phyloP scores from a whole-genome alignment of 35 echinoderm and acorn worm genomes.

The Lytechinus variegatus region DNA sequence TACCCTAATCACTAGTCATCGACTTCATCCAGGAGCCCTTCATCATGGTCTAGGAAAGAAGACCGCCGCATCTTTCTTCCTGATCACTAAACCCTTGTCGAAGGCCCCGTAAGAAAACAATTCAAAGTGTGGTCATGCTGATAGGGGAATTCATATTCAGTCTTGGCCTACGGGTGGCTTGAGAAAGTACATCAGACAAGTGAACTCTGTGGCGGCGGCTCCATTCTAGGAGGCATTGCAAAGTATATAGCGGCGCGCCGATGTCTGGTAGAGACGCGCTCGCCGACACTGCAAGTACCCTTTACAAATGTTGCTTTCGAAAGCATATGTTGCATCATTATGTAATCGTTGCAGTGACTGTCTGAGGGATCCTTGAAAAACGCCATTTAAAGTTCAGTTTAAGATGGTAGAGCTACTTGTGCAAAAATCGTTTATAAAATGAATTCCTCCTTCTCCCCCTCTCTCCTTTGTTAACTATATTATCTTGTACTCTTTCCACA shows the following conservation, averaged over 20 bases:
- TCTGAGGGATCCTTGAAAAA: neutral
- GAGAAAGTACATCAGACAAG: neutral
- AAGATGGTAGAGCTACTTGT: neutral
- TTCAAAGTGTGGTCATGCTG: constrained; percentile 17
- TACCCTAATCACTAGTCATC: neutral
- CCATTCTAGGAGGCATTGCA: neutral
- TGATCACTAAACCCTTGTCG: neutral
- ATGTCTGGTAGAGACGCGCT: neutral
- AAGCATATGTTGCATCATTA: neutral
- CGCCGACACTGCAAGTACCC: neutral
- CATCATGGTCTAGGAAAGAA: neutral
- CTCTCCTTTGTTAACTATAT: neutral
- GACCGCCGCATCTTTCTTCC: neutral
- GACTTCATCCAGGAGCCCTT: neutral
- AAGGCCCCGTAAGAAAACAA: constrained; percentile 1
- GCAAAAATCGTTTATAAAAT: neutral
- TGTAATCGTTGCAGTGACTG: neutral
- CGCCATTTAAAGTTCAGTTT: neutral
- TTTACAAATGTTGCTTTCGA: neutral
- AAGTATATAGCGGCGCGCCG: neutral
- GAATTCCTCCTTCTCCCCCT: neutral
- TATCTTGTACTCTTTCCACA: neutral
- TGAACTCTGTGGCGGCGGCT: neutral
- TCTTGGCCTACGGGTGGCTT: neutral
- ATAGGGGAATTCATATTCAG: constrained; percentile 18